Evolutionary conservation across 2,797 vertebrate genomes (phyloP), one percentile per base, ranked within the genome.

Genomic region (Alfaro cultratus): DNA sequence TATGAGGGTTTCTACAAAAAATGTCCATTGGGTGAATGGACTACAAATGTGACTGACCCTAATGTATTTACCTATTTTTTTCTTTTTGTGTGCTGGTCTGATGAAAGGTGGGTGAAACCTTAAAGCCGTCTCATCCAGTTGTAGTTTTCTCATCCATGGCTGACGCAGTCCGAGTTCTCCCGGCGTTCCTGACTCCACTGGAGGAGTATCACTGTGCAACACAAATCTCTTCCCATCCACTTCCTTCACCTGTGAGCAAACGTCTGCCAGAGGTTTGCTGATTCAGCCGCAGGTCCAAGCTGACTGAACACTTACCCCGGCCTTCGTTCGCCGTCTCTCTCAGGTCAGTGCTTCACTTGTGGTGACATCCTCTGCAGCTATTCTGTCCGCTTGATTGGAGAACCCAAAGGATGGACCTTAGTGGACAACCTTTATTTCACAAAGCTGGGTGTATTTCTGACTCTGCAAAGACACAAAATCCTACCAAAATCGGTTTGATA

Each of bases 241-340:
- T 60, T 16, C 74, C 16, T 43, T 75, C 53, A 21, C 60, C 29
- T 49, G 45, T 49, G 11, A 67, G 43, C 75, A 76, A 67, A 76
- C 8, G 36, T 53, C 64, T 51, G 47, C 11, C 76, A 29, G 64
- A 41, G n/a, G 23, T 51, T 39, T 62, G 23, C 10, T 70, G 76
- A 77, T n/a, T 47, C 29, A 76, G 76, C 75, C 34, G 26, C 64
- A 29, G 76, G 62, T 41, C 36, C 26, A 36, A 2, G 26, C 34
- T 77, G 76, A 53, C 64, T 68, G 39, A 70, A 68, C 75, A 68
- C 45, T 51, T 47, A 70, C 62, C 46, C 41, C 29, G 45, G 75
- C 45, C 34, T 77, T 68, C 34, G 31, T n/a, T 51, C 26, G 10
- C 62, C 3, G 8, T 21, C 46, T 77, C 64, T 68, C 26, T 77